Evolutionary conservation across 2,888 invertebrate species (phyloP).

Genomic region (Ernsta delagoae): DNA sequence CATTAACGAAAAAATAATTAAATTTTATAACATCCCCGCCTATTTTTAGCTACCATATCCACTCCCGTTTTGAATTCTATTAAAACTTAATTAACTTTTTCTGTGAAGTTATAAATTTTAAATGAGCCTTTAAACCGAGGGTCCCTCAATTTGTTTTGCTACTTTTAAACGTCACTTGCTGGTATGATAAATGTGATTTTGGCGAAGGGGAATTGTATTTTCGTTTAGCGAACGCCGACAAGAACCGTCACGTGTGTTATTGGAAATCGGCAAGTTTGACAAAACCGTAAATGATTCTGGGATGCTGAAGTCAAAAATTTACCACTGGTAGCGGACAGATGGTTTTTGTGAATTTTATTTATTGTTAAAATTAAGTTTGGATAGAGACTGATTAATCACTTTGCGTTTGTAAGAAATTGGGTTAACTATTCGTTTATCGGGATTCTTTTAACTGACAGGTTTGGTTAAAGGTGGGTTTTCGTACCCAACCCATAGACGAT

Average conservation of each 20-base stretch:
- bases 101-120: conserved; percentile 72
- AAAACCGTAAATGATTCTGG: conserved; percentile 13
- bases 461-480: too few relatives aligned
- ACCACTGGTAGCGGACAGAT: conserved; percentile 19
- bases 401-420: conserved; percentile 9
- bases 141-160: conserved; percentile 82
- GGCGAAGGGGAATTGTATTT: conserved; percentile 72
- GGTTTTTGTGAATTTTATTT: conserved; percentile 29
- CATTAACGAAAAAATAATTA: conserved; percentile 79
- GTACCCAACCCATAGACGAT: too few relatives aligned
- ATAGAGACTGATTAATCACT: conserved; percentile 18
- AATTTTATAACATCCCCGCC: conserved; percentile 83
- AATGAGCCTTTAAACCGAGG: conserved; percentile 72
- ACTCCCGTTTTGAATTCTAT: conserved; percentile 83
- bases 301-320: background rate
- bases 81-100: conserved; percentile 85
- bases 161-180: conserved; percentile 82
- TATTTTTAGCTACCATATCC: conserved; percentile 84
- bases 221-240: conserved; percentile 68
- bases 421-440: background rate
- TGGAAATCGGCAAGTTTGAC: conserved; percentile 38
- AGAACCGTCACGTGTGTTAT: conserved; percentile 56
- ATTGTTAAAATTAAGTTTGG: conserved; percentile 36
- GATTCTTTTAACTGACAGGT: background rate
- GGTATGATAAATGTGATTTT: conserved; percentile 80